phyloP scores from a whole-genome alignment of 2,888 invertebrate species.

The Rhingia campestris region DNA sequence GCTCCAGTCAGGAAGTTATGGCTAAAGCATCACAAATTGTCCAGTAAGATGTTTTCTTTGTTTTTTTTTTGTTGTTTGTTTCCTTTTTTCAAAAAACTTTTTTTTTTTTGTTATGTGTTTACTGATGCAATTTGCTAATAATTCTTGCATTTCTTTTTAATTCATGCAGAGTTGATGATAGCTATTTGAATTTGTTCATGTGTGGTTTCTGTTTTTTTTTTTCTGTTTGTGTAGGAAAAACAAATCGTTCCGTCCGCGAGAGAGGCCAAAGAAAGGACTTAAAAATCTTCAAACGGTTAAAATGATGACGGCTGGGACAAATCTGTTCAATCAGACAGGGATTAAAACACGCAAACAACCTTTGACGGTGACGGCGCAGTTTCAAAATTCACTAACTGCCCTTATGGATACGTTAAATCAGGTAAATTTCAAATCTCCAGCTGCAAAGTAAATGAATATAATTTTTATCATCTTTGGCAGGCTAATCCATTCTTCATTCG shows the following conservation, averaged over 20 bases:
- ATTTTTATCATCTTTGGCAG: conserved; percentile 55
- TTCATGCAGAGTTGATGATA: not conserved
- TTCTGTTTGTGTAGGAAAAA: conserved; percentile 88
- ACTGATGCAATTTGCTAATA: conserved; percentile 44
- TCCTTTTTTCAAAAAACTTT: conserved; percentile 70
- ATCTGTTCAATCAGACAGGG: conserved; percentile 78
- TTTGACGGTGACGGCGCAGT: conserved; percentile 96
- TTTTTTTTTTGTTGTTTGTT: conserved; percentile 11
- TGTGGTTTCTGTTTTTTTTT: conserved; percentile 16
- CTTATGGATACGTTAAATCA: conserved; percentile 97
- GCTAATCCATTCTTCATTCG: conserved; percentile 86
- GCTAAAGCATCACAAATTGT: conserved; percentile 94
- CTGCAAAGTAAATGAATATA: not conserved
- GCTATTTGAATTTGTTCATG: not conserved
- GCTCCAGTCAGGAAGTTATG: conserved; percentile 87
- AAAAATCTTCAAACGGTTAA: conserved; percentile 96
- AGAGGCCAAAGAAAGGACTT: conserved; percentile 92
- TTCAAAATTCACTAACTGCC: conserved; percentile 94
- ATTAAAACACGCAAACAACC: conserved; percentile 91
- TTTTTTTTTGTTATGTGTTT: conserved; percentile 65
- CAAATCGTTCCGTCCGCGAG: conserved; percentile 94
- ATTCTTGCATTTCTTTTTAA: conserved; percentile 34
- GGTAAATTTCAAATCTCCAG: conserved; percentile 54
- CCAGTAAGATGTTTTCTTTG: conserved; percentile 87
- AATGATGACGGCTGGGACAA: conserved; percentile 88